Evolutionary conservation across 2,888 invertebrate species (phyloP).

Genomic region (Amiota communis): DNA sequence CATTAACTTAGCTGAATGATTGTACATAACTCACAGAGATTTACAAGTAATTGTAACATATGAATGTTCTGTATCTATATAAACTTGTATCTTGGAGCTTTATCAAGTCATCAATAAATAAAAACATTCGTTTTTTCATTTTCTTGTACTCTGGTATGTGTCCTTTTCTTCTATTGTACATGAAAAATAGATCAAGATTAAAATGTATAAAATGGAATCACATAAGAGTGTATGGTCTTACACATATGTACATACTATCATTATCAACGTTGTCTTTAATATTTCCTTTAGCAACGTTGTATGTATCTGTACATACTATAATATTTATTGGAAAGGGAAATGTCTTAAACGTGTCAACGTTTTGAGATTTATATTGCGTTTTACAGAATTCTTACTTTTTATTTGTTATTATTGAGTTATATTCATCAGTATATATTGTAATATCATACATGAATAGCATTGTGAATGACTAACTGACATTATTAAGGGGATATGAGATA

Average conservation of each 20-base stretch:
- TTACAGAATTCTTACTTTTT: neutral
- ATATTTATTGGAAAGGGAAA: neutral
- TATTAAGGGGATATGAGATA: too few relatives aligned
- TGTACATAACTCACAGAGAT: neutral
- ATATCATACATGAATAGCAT: too few relatives aligned
- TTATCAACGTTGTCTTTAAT: neutral
- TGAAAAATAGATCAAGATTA: constrained; percentile 51
- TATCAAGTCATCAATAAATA: constrained; percentile 24
- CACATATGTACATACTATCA: constrained; percentile 1
- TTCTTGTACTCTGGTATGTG: neutral
- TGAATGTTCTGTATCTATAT: neutral
- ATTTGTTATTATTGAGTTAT: constrained; percentile 14
- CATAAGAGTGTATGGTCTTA: neutral
- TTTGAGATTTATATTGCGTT: neutral
- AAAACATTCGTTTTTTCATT: neutral
- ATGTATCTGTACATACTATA: neutral
- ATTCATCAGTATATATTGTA: neutral
- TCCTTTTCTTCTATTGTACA: constrained; percentile 32
- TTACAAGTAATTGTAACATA: neutral
- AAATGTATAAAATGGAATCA: constrained; percentile 22
- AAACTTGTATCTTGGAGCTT: neutral
- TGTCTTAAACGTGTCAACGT: constrained; percentile 11
- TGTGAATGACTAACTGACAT: too few relatives aligned
- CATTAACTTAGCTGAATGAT: too few relatives aligned
- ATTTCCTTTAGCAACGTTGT: neutral